A percentile compares a stretch with the other conserved stretches of the same genome.
Evolutionary conservation across 2,888 invertebrate species (phyloP).

Genomic region (Eilema depressum): DNA sequence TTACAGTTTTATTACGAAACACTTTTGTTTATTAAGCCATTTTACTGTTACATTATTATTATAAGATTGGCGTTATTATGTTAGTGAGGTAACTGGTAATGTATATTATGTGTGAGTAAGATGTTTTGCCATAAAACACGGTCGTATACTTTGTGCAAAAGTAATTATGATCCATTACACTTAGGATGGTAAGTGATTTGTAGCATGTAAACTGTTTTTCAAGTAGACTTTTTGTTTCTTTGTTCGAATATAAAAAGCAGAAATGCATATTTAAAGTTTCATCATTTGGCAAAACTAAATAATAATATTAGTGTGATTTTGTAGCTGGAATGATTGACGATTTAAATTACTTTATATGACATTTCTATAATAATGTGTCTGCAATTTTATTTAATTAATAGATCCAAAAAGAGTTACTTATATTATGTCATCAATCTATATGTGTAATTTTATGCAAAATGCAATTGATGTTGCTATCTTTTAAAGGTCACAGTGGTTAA

Average conservation of each 20-base stretch:
- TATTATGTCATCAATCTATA: neutral
- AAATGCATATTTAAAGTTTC: neutral
- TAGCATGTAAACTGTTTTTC: neutral
- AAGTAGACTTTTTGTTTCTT: neutral
- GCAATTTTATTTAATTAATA: too few species aligned
- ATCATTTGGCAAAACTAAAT: too few species aligned
- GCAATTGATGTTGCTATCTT: neutral
- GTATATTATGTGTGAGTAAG: slow-evolving; percentile 27
- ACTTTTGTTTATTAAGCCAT: slow-evolving; percentile 56
- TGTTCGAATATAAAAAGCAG: neutral
- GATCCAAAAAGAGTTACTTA: neutral
- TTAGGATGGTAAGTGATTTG: neutral
- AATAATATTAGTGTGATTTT: neutral
- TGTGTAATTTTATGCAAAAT: neutral
- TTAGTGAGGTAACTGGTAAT: slow-evolving; percentile 34
- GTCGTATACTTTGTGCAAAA: neutral
- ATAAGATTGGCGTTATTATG: slow-evolving; percentile 33
- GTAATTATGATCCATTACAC: neutral
- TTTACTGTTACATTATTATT: slow-evolving; percentile 41
- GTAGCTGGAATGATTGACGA: neutral
- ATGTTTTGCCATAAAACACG: slow-evolving; percentile 5
- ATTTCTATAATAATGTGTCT: too few species aligned
- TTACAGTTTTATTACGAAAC: slow-evolving; percentile 55
- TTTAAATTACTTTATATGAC: neutral
- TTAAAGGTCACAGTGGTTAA: neutral